Base-by-base conservation (phyloP, 2,797 vertebrate species). In the Discoglossus pictus region DNA sequence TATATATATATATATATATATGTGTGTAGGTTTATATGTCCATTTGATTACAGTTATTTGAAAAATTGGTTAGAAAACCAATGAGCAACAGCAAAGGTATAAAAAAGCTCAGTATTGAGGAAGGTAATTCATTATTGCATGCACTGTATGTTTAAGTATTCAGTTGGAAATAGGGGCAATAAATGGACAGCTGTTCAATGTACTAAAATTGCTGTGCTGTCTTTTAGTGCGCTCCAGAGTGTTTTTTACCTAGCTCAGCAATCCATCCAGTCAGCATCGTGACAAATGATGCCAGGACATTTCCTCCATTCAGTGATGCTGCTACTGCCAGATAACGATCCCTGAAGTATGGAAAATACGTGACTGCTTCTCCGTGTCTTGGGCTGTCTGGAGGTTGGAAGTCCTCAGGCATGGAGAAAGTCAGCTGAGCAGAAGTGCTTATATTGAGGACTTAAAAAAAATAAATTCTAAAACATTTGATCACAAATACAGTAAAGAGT, bases 241-340 rank as follows among this genome's bases (percentile, higher is more conserved):
- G 3, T 1, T 7, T 17, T 69, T 87, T 78, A 98, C 97, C 93
- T 17, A 98, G 84, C 34, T 97, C 97, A 11, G 83, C 85, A 78
- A 88, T 92, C 97, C 97, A 99, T 13, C 61, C 75, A 2, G 76
- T 71, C 70, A 99, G 77, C 93, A 92, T 95, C 62, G 81, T 85
- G 76, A 95, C 94, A 61, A 99, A 98, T 0, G 83, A 74, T 25
- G 94, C 93, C 65, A 99, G 70, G 20, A 92, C 92, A 0, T 98
- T 99, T 39, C 97, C 97, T n/a, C 97, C 96, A 0, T 99, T 99
- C 6, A 99, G 91, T 0, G 96, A 93, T 0, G 97, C 97, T 1
- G 96, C 97, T 73, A 99, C 96, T 0, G 90, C 94, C 81, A 99
- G 75, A 72, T 96, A 97, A 2, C 76, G 87, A 35, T 83, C 82